Base-by-base conservation (phyloP, 2,888 invertebrate species). In the Thereva unica region DNA sequence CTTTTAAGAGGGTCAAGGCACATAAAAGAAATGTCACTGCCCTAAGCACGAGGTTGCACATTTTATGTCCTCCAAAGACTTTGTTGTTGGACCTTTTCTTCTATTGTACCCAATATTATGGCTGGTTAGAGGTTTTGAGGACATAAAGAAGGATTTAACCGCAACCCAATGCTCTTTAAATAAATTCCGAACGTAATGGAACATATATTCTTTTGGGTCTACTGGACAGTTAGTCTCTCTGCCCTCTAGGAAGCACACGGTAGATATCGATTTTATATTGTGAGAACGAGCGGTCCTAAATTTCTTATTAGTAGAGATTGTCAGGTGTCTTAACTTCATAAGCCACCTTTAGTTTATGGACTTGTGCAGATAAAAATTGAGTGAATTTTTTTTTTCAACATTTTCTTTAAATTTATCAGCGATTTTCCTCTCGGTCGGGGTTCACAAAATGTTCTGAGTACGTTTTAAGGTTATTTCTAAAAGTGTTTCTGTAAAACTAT, bases 61-160 rank as follows among this genome's bases (percentile, higher is more conserved):
- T 61, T 61, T 61, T 49, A 49, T 38, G 61, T 12, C 34, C 37
- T 23, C 44, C 35, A 34, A 42, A 42, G 34, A 61, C 61, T 38
- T 61, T 61, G 37, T 49, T 61, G 61, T 12, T 49, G 49, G 35
- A 49, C 34, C 57, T 61, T 61, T 61, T 61, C 37, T 47, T 49
- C 49, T 45, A 49, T 23, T 61, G 61, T 61, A 38, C 12, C 37
- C 49, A 61, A 49, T 61, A 61, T 49, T 49, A 49, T 49, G 38
- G 61, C 12, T 61, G 61, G 61, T 61, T 61, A 61, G 47, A 61
- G 61, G 61, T 61, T 61, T 38, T 34, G 10, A 61, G 38, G 61
- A 47, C 61, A 61, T 61, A 61, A 49, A 61, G 49, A 61, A 61
- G 61, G 61, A 61, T 61, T 61, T 61, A 49, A 61, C 49, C 61